These are phyloP conservation scores for Cardiocondyla obscurior DNA, from an alignment of 1,140 invertebrate species.

Conservation along the genomic window DNA sequence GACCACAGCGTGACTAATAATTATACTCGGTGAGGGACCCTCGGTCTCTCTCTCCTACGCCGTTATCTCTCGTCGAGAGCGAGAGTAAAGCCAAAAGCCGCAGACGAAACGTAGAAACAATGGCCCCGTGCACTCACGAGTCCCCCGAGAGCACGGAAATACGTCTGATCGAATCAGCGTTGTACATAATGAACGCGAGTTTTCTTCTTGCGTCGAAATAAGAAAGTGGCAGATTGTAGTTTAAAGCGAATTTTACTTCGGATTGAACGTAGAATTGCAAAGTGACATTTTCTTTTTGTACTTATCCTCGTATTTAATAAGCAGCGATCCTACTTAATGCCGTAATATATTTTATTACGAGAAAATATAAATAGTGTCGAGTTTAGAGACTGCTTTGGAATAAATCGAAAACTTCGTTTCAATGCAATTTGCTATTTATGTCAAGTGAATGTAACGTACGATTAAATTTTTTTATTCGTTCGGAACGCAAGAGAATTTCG, in stretches of 20 bases:
- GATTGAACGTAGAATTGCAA: background rate
- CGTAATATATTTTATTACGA: background rate
- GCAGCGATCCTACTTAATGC: background rate
- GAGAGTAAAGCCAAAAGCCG: constrained; percentile 45
- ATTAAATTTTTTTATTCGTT: background rate
- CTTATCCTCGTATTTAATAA: background rate
- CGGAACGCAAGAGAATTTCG: background rate
- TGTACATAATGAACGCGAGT: background rate
- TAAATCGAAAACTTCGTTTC: background rate
- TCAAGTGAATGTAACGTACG: background rate
- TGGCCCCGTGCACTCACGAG: background rate
- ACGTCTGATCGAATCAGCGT: background rate
- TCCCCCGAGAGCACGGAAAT: background rate
- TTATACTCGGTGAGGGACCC: constrained; percentile 67
- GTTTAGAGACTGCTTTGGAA: background rate
- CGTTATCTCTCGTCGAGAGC: constrained; percentile 47
- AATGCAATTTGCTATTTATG: background rate
- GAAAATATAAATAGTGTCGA: background rate
- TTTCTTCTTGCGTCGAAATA: background rate
- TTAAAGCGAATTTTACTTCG: background rate
- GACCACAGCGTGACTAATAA: constrained; percentile 73
- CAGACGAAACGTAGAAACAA: constrained; percentile 50
- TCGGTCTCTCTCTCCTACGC: constrained; percentile 68
- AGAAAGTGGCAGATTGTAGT: background rate
- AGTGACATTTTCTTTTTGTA: background rate